phyloP scores from a whole-genome alignment of 2,113 vertebrate species.

The Parus major region DNA sequence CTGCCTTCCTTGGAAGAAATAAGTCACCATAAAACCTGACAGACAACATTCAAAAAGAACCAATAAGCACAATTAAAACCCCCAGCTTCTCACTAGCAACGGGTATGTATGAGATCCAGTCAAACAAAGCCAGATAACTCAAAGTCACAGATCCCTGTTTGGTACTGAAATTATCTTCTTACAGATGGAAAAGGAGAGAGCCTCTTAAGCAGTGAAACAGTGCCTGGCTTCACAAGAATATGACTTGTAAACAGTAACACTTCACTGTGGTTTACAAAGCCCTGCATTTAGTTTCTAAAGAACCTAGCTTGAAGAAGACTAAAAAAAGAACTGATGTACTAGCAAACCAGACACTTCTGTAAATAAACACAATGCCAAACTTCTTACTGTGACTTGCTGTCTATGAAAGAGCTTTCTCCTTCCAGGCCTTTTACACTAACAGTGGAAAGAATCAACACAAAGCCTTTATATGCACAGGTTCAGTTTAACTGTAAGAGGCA shows the following conservation, averaged over 20 bases:
- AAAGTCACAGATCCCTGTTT: not conserved
- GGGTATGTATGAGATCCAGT: not conserved
- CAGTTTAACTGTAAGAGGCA: not conserved
- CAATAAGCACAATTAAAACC: not conserved
- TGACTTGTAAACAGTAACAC: not conserved
- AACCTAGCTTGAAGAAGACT: not conserved
- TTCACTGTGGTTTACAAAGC: not conserved
- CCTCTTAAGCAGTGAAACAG: not conserved
- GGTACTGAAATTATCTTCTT: not conserved
- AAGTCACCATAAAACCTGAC: not conserved
- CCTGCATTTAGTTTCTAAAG: not conserved
- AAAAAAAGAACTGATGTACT: not conserved
- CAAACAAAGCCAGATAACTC: not conserved
- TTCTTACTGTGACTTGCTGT: not conserved
- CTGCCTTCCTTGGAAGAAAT: not conserved
- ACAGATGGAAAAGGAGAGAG: not conserved
- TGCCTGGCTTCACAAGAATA: not conserved
- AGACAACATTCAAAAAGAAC: not conserved
- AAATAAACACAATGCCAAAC: not conserved
- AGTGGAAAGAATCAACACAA: not conserved
- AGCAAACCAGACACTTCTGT: not conserved
- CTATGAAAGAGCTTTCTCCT: not conserved
- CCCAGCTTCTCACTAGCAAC: not conserved
- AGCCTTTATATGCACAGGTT: not conserved
- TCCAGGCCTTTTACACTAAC: not conserved